Evolutionary conservation across 1,140 invertebrate genomes (phyloP), one percentile per base, ranked within the genome.

Genomic region (Papilio polyxenes): DNA sequence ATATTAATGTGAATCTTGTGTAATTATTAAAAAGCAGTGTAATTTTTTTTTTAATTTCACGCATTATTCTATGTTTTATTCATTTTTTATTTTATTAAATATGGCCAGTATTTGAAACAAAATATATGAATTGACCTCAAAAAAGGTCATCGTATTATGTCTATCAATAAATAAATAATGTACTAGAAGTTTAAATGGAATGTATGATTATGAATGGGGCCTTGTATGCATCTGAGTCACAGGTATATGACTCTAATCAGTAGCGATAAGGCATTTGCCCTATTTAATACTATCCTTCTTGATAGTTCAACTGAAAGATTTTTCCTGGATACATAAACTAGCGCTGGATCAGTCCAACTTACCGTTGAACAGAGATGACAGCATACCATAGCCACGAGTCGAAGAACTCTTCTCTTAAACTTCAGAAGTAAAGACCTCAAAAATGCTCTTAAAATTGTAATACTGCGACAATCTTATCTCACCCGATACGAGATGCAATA

Each of bases 101-200:
- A 17, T 17, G 53, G 20, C 62, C 62, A 23, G 20, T 37, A 65
- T 72, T 17, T 11, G 31, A 37, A 72, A 15, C 17, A 56, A 40
- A 37, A 9, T 13, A 10, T 31, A 15, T 9, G 20, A 72, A 72
- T 15, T 37, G 65, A 37, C 65, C 65, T 72, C 13, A 40, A 37
- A 37, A 37, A 37, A 72, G 31, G 65, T 72, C 13, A 37, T 72
- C 13, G 31, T 37, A 17, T 56, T 17, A 72, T 7, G 59, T 20
- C 4, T 72, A 72, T 72, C 31, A 72, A 72, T 72, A 72, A 37
- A 40, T 72, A 72, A 72, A 72, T 69, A 69, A 69, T 69, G 59
- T 62, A 40, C 17, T 72, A 40, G 31, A 72, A 6, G 65, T 72
- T 72, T 72, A 72, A 72, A 72, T 15, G 11, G 23, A 37, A 17